Evolutionary conservation across 2,113 vertebrate species (phyloP).

Genomic region (Nasalis larvatus): DNA sequence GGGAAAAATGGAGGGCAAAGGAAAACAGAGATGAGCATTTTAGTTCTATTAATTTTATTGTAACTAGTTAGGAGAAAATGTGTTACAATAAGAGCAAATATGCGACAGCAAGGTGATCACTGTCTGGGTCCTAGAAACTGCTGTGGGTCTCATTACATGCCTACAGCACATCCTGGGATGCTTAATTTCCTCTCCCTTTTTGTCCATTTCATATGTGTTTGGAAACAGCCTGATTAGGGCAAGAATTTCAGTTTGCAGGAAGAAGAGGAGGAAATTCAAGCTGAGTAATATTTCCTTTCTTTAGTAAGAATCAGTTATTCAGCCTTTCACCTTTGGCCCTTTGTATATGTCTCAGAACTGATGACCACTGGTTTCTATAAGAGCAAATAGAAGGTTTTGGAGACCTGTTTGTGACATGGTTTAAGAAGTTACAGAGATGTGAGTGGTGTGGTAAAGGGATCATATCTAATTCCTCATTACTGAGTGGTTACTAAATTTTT

Average conservation of each 20-base stretch:
- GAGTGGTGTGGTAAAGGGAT: not conserved
- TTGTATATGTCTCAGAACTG: not conserved
- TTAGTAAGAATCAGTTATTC: not conserved
- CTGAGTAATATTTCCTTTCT: constrained; percentile 41
- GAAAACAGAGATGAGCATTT: not conserved
- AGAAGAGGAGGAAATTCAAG: constrained; percentile 47
- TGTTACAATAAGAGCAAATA: constrained; percentile 48
- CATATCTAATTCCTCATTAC: not conserved
- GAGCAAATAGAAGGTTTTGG: not conserved
- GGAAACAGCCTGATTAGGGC: constrained; percentile 22
- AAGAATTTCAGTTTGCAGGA: constrained; percentile 40
- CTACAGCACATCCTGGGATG: not conserved
- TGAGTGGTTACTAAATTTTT: not conserved
- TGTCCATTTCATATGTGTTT: constrained; percentile 20
- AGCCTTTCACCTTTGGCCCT: not conserved
- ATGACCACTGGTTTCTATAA: not conserved
- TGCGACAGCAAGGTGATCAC: constrained; percentile 6
- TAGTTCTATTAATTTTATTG: constrained; percentile 22
- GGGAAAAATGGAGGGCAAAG: not conserved
- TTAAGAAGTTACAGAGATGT: not conserved
- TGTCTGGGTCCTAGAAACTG: constrained; percentile 15
- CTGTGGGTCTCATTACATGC: not conserved
- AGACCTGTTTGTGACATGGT: not conserved
- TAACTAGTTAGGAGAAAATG: constrained; percentile 50
- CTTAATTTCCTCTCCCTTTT: constrained; percentile 26